These are phyloP conservation scores for Dicranocentrus wangi DNA, from an alignment of 2,888 invertebrate genomes.

Conservation along the genomic window DNA sequence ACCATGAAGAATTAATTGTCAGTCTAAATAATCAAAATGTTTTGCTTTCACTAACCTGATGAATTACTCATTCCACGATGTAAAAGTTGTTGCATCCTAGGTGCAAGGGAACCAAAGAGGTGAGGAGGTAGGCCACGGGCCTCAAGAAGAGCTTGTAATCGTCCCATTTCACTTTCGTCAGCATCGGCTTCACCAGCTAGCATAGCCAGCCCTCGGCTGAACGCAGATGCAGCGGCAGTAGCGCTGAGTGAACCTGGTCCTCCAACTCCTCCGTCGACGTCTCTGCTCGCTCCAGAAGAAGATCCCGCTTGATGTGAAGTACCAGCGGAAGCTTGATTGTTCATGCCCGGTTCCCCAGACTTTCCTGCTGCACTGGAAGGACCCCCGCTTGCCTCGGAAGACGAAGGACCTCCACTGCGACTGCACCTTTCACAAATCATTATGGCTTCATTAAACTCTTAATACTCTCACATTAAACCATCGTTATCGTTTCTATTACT, in stretches of 20 bases:
- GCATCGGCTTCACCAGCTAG: slow-evolving; percentile 78
- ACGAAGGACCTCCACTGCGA: slow-evolving; percentile 73
- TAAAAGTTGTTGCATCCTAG: slow-evolving; percentile 95
- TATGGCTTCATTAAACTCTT: not conserved
- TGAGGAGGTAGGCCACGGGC: slow-evolving; percentile 97
- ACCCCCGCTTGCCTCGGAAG: slow-evolving; percentile 71
- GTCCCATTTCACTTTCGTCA: slow-evolving; percentile 96
- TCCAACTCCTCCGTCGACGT: slow-evolving; percentile 56
- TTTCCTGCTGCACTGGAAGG: slow-evolving; percentile 72
- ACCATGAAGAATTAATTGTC: too few relatives aligned
- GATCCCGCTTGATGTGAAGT: slow-evolving; percentile 68
- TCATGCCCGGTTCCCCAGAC: slow-evolving; percentile 74
- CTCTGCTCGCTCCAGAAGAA: slow-evolving; percentile 55
- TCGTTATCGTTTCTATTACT: too few relatives aligned
- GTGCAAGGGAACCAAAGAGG: slow-evolving; percentile 94
- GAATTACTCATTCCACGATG: slow-evolving; percentile 94
- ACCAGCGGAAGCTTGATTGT: slow-evolving; percentile 71
- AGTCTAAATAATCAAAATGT: not conserved
- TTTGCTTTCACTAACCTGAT: slow-evolving; percentile 78
- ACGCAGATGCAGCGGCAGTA: slow-evolving; percentile 76
- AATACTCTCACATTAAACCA: slow-evolving; percentile 3
- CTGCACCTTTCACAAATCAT: slow-evolving; percentile 69
- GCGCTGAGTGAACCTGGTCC: slow-evolving; percentile 58
- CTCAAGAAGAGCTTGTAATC: slow-evolving; percentile 94
- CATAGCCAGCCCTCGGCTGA: slow-evolving; percentile 76